Evolutionary conservation across 1,140 invertebrate genomes (phyloP).

Genomic region (Lordiphosa collinella): DNA sequence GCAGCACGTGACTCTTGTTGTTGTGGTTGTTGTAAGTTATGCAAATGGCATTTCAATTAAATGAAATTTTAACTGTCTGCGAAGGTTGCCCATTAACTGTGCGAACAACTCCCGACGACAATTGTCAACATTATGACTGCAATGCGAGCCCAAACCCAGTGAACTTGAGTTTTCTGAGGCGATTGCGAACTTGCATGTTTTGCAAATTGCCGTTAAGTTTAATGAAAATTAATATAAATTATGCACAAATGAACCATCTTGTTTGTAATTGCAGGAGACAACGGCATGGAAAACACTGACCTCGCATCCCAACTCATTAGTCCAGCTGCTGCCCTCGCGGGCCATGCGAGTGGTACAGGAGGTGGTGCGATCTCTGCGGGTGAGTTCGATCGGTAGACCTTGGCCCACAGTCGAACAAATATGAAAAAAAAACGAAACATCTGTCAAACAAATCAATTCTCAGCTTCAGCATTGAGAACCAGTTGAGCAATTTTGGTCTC

Average conservation of each 20-base stretch:
- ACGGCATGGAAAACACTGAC: constrained; percentile 79
- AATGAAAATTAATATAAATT: constrained; percentile 2
- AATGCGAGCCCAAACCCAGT: constrained; percentile 14
- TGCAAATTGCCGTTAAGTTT: constrained; percentile 44
- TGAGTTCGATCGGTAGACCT: constrained; percentile 43
- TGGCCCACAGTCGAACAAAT: constrained; percentile 16
- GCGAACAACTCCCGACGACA: constrained; percentile 33
- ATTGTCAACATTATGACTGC: constrained; percentile 50
- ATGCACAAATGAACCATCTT: background rate
- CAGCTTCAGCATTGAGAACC: constrained; percentile 31
- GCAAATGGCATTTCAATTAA: constrained; percentile 75
- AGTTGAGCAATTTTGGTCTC: constrained; percentile 28
- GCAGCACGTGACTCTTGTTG: constrained; percentile 56
- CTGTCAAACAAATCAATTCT: constrained; percentile 18
- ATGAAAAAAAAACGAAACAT: constrained; percentile 14
- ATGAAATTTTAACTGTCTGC: constrained; percentile 49
- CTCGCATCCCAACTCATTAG: constrained; percentile 76
- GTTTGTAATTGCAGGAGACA: constrained; percentile 67
- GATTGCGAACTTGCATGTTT: constrained; percentile 39
- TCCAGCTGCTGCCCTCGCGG: constrained; percentile 71
- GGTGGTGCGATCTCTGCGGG: constrained; percentile 74
- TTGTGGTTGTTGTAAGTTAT: constrained; percentile 33
- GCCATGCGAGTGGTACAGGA: constrained; percentile 79
- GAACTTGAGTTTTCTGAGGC: constrained; percentile 39
- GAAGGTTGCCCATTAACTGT: constrained; percentile 65